Conservation (phyloP, 2,113 vertebrate genomes). For the Prionailurus viverrinus region DNA sequence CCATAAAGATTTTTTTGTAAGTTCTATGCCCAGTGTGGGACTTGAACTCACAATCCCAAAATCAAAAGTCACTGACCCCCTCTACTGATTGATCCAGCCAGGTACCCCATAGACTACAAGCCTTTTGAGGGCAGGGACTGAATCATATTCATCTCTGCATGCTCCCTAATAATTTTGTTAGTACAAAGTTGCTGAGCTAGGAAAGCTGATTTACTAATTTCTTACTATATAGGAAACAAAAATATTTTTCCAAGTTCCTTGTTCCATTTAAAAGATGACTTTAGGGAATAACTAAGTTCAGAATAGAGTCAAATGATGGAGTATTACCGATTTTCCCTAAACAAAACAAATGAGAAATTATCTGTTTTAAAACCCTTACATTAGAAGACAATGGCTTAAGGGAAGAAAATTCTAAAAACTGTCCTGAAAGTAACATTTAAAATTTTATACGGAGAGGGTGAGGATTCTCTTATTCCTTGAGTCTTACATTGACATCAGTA, state of each 20-base stretch:
- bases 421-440: background rate
- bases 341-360: background rate
- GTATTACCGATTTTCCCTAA: slow-evolving; percentile 51
- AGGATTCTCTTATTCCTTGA: background rate
- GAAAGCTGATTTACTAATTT: background rate
- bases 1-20: background rate
- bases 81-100: background rate
- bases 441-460: background rate
- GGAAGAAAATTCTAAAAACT: background rate
- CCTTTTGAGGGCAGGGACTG: background rate
- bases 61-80: background rate
- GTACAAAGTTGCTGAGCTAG: background rate
- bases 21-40: background rate
- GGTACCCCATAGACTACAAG: background rate
- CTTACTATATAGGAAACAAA: background rate
- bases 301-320: slow-evolving; percentile 45
- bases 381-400: background rate
- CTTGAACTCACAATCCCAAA: background rate
- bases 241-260: slow-evolving; percentile 37
- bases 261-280: slow-evolving; percentile 54
- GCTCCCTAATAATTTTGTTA: background rate
- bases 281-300: slow-evolving; percentile 51
- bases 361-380: slow-evolving; percentile 15
- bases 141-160: background rate
- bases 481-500: background rate